Conservation (phyloP, 2,888 invertebrate species). For the Seira ritae region DNA sequence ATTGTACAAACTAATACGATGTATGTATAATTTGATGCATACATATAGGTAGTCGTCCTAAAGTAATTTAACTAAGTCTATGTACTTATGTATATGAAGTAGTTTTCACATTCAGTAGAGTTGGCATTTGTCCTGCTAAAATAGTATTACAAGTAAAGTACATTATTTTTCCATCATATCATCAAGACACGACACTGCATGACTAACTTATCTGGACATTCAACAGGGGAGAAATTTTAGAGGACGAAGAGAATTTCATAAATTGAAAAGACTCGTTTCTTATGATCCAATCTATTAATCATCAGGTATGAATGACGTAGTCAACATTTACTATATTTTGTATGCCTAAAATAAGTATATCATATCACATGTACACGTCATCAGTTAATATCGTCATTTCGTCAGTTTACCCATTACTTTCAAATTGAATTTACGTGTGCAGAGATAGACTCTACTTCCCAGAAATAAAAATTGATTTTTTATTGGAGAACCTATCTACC, state of each 20-base stretch:
- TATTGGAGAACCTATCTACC: not conserved
- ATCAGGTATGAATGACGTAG: constrained; percentile 1
- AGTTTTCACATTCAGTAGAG: too few relatives aligned
- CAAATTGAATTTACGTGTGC: not conserved
- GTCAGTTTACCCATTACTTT: constrained; percentile 28
- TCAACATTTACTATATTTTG: not conserved
- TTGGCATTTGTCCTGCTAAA: too few relatives aligned
- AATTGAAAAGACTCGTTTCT: constrained; percentile 4
- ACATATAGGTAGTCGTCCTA: too few relatives aligned
- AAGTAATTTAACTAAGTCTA: too few relatives aligned
- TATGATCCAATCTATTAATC: constrained; percentile 10
- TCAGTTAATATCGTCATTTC: constrained; percentile 22
- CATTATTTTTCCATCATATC: too few relatives aligned
- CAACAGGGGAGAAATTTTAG: too few relatives aligned
- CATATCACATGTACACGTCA: constrained; percentile 53
- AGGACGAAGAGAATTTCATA: not conserved
- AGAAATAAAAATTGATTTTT: not conserved
- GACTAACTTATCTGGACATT: too few relatives aligned
- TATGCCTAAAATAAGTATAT: not conserved
- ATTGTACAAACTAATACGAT: too few relatives aligned
- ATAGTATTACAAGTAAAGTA: too few relatives aligned
- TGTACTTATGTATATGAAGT: too few relatives aligned
- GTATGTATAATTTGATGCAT: too few relatives aligned
- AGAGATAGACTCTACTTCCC: not conserved
- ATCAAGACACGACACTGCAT: too few relatives aligned